These are phyloP conservation scores for Agraylea sexmaculata DNA, from an alignment of 1,140 invertebrate genomes.

Conservation along the genomic window DNA sequence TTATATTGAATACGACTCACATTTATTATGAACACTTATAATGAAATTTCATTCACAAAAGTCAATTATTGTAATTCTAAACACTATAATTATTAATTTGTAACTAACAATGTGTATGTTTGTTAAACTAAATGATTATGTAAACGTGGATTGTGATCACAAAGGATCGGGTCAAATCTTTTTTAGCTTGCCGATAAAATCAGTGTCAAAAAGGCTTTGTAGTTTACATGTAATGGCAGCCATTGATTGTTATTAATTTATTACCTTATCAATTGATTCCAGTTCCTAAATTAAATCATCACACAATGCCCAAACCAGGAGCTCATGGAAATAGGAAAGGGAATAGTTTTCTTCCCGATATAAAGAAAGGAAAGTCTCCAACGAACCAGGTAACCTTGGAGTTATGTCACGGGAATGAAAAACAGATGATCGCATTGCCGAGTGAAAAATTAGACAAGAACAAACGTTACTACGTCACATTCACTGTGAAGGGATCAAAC, in stretches of 20 bases:
- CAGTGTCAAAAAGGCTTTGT: too few relatives aligned
- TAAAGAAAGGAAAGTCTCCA: constrained; percentile 34
- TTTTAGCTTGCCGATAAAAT: too few relatives aligned
- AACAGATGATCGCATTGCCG: constrained; percentile 73
- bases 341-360: constrained; percentile 45
- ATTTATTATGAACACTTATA: too few relatives aligned
- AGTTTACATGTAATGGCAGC: too few relatives aligned
- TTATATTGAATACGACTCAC: too few relatives aligned
- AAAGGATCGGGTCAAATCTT: too few relatives aligned
- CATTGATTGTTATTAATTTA: neutral
- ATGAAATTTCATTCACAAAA: too few relatives aligned
- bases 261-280: constrained; percentile 24
- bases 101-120: too few relatives aligned
- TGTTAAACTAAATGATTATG: too few relatives aligned
- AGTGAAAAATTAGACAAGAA: constrained; percentile 73
- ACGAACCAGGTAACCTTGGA: constrained; percentile 54
- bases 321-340: constrained; percentile 26
- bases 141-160: too few relatives aligned
- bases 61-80: too few relatives aligned
- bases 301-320: constrained; percentile 56
- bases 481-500: constrained; percentile 65
- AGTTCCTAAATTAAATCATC: constrained; percentile 60
- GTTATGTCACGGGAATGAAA: constrained; percentile 65
- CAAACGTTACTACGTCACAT: constrained; percentile 81
- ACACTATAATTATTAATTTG: too few relatives aligned